Conservation (phyloP, 2,113 vertebrate genomes). For the Erinaceus europaeus region DNA sequence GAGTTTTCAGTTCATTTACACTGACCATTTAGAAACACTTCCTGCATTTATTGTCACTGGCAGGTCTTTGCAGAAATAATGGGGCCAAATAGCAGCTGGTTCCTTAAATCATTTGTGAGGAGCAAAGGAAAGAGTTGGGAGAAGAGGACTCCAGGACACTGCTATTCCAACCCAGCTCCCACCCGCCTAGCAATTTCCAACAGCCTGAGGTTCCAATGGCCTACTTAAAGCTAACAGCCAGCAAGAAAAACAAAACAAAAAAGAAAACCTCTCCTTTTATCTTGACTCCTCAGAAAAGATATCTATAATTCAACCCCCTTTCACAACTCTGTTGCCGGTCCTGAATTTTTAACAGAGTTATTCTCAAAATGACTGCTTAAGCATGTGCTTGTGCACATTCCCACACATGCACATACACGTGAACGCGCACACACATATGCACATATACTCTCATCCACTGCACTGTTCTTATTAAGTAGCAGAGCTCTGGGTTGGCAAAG, state of each 20-base stretch:
- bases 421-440: background rate
- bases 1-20: background rate
- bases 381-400: background rate
- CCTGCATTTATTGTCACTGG: background rate
- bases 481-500: too few relatives aligned
- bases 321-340: constrained; percentile 15
- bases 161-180: accelerated
- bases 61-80: background rate
- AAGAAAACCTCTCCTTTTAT: constrained; percentile 66
- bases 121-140: background rate
- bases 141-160: background rate
- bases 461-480: background rate
- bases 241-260: constrained; percentile 48
- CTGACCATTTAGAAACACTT: background rate
- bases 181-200: background rate
- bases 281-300: constrained; percentile 62
- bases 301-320: constrained; percentile 69
- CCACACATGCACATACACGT: background rate
- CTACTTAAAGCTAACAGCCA: constrained; percentile 65
- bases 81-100: background rate
- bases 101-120: background rate
- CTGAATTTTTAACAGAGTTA: constrained; percentile 62
- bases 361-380: constrained; percentile 41
- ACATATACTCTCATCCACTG: too few relatives aligned
- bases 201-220: constrained; percentile 43